Conservation (phyloP, 2,888 invertebrate species). For the Leptogaster cylindrica region DNA sequence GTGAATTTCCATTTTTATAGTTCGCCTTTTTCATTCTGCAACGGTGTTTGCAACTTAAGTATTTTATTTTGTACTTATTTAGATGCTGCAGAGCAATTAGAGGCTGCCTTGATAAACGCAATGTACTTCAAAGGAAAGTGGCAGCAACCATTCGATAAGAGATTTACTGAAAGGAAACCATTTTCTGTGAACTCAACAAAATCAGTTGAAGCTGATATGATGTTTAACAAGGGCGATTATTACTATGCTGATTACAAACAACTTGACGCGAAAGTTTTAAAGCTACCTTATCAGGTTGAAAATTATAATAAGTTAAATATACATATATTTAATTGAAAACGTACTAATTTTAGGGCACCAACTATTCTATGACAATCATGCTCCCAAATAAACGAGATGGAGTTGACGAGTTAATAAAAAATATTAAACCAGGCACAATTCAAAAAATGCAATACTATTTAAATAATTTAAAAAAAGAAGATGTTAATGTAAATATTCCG, state of each 20-base stretch:
- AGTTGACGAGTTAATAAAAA: constrained; percentile 66
- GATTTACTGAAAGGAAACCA: constrained; percentile 65
- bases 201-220: constrained; percentile 67
- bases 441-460: constrained; percentile 67
- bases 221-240: constrained; percentile 73
- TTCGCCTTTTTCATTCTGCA: no score
- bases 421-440: constrained; percentile 66
- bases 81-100: constrained; percentile 68
- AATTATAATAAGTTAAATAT: not conserved
- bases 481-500: constrained; percentile 72
- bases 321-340: not conserved
- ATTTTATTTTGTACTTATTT: no score
- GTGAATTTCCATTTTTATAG: no score
- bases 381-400: constrained; percentile 72
- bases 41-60: no score
- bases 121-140: constrained; percentile 84
- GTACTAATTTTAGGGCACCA: constrained; percentile 67
- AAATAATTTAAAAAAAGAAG: constrained; percentile 67
- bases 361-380: constrained; percentile 76
- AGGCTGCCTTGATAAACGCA: constrained; percentile 75
- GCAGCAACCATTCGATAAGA: constrained; percentile 72
- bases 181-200: constrained; percentile 68
- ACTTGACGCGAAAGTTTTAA: constrained; percentile 73
- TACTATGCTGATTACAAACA: constrained; percentile 69
- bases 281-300: constrained; percentile 71